Percentiles rank a stretch among this genome's conserved stretches.
These are phyloP conservation scores for Drosophila albomicans DNA, from an alignment of 1,140 invertebrate species.

Conservation along the genomic window DNA sequence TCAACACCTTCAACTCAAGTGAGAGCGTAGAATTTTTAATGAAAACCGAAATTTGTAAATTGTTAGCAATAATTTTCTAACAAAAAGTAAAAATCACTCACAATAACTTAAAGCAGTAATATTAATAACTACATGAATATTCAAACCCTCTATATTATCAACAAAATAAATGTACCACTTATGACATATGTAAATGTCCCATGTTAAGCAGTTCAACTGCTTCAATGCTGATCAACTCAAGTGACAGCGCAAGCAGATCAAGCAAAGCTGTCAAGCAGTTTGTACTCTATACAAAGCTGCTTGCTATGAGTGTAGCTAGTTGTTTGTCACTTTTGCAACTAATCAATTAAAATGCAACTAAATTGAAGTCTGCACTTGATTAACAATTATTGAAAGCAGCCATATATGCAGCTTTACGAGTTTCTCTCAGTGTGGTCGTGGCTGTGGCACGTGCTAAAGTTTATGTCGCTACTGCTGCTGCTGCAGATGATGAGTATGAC, in stretches of 20 bases:
- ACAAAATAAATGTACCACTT: neutral
- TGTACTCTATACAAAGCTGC: neutral
- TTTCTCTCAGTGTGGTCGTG: constrained; percentile 14
- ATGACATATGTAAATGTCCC: too few relatives aligned
- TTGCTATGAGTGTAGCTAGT: neutral
- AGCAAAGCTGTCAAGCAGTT: neutral
- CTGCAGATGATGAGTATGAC: constrained; percentile 58
- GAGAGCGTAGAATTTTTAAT: too few relatives aligned
- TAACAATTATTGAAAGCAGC: constrained; percentile 28
- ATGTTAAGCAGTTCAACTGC: too few relatives aligned
- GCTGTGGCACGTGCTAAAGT: constrained; percentile 66
- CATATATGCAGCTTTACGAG: constrained; percentile 21
- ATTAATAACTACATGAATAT: too few relatives aligned
- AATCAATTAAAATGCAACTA: constrained; percentile 12
- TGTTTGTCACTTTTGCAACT: neutral
- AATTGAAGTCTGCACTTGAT: constrained; percentile 19
- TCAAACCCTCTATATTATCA: too few relatives aligned
- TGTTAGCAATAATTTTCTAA: too few relatives aligned
- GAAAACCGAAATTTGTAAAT: too few relatives aligned
- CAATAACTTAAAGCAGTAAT: too few relatives aligned
- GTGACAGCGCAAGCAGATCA: too few relatives aligned
- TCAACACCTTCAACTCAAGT: too few relatives aligned
- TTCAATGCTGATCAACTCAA: too few relatives aligned
- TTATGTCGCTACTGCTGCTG: constrained; percentile 64
- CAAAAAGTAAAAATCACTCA: too few relatives aligned